Evolutionary conservation across 1,140 invertebrate species (phyloP), one percentile per base, ranked within the genome.

Genomic region (Lepidurus apus): DNA sequence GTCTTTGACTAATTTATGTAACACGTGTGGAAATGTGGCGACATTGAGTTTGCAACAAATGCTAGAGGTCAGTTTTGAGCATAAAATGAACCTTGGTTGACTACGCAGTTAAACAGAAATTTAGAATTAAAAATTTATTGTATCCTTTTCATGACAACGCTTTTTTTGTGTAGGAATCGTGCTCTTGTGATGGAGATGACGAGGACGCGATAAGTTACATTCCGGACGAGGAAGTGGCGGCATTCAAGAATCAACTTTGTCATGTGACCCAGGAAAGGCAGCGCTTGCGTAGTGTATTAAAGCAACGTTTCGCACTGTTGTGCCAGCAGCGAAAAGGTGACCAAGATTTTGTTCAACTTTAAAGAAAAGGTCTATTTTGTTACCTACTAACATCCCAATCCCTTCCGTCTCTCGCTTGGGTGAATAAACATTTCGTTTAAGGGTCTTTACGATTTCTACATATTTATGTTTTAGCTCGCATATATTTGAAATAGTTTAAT

Each of bases 211-310:
- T 89, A 82, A 91, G 90, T 88, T 92, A 91, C 87, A 95, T 96
- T 87, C 93, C 94, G 76, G 89, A 91, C 81, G 94, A 95, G 86
- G 94, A 95, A 85, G 91, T 96, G 74, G 86, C 91, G 85, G 88
- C 90, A 85, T 94, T 94, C 83, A 91, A 92, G 86, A 91, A 91
- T 45, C 90, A 91, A 81, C 89, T 91, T 84, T 86, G 85, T 81
- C 90, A 93, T 83, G 89, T 94, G 81, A 89, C 89, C 80, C 90
- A 93, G 82, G 90, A 95, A 86, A 90, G 94, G 77, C 89, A 92
- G 82, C 90, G 95, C 85, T 87, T 96, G 79, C 88, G 95, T 74
- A 90, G 94, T 84, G 93, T 89, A 13, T 86, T 96, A 74, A 90
- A 91, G 80, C 90, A 92, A 83, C 91, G 92, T 83, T 96, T 96